Evolutionary conservation across 2,113 vertebrate genomes (phyloP).

Genomic region (Azemiops feae): DNA sequence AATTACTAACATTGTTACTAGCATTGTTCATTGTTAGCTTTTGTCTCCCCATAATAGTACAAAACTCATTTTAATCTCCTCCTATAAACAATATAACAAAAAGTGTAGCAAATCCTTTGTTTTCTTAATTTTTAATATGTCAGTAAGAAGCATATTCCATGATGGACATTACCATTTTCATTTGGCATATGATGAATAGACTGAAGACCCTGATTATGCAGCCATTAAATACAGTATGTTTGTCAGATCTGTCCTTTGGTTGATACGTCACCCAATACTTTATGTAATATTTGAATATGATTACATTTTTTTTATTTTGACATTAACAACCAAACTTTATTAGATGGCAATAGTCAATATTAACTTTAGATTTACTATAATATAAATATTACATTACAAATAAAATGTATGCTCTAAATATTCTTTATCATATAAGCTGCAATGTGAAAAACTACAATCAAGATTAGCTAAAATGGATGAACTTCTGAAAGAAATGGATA

Average conservation of each 20-base stretch:
- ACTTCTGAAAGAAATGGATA: constrained; percentile 63
- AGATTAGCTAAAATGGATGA: constrained; percentile 59
- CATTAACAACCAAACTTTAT: background rate
- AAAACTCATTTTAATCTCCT: background rate
- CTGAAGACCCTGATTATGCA: background rate
- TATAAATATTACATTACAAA: background rate
- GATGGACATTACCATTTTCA: background rate
- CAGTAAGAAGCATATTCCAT: background rate
- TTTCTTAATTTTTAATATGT: background rate
- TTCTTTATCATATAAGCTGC: constrained; percentile 58
- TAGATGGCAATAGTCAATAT: rapidly evolving
- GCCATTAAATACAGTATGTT: background rate
- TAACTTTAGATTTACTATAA: background rate
- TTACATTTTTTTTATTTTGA: background rate
- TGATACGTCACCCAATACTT: background rate
- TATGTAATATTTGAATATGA: background rate
- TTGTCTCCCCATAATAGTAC: background rate
- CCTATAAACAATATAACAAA: background rate
- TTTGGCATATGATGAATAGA: background rate
- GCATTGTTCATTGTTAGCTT: background rate
- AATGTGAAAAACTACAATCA: constrained; percentile 61
- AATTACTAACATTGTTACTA: background rate
- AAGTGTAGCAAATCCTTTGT: background rate
- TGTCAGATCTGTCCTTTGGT: background rate
- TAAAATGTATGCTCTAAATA: background rate